Percentiles rank a stretch among this genome's conserved stretches.
Conservation (phyloP, 2,113 vertebrate genomes). For the Catharus minimus region DNA sequence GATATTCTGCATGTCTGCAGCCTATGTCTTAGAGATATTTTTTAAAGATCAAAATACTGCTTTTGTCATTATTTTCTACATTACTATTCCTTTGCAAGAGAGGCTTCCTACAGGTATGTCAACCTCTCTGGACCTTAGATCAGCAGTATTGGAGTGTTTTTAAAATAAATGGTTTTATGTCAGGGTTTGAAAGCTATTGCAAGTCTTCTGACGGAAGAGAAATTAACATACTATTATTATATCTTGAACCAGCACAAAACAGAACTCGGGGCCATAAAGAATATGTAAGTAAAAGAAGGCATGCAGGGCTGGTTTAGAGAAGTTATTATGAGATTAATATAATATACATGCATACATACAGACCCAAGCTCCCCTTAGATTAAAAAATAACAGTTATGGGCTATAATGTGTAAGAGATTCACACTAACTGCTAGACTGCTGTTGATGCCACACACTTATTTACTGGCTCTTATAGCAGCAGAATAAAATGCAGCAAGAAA, state of each 20-base stretch:
- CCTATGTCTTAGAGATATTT: neutral
- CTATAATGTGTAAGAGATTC: neutral
- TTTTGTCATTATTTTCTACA: neutral
- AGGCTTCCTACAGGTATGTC: neutral
- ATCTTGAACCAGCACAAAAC: neutral
- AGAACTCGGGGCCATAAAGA: neutral
- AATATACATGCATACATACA: neutral
- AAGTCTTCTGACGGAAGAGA: neutral
- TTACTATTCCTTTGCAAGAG: neutral
- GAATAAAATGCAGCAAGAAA: constrained; percentile 1
- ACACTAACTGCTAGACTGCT: constrained; percentile 23
- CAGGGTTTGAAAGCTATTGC: neutral
- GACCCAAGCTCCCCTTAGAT: constrained; percentile 15
- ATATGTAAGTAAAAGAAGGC: neutral
- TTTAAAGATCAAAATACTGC: neutral
- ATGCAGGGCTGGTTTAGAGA: neutral
- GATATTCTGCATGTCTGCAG: neutral
- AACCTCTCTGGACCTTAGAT: neutral
- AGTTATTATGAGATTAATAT: constrained; percentile 37
- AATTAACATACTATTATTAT: neutral
- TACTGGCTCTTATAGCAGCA: neutral
- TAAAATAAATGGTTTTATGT: neutral
- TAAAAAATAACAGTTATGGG: constrained; percentile 25
- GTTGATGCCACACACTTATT: constrained; percentile 21
- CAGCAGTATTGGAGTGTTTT: neutral